These are phyloP conservation scores for Rynchops niger DNA, from an alignment of 2,113 vertebrate genomes.

Conservation along the genomic window DNA sequence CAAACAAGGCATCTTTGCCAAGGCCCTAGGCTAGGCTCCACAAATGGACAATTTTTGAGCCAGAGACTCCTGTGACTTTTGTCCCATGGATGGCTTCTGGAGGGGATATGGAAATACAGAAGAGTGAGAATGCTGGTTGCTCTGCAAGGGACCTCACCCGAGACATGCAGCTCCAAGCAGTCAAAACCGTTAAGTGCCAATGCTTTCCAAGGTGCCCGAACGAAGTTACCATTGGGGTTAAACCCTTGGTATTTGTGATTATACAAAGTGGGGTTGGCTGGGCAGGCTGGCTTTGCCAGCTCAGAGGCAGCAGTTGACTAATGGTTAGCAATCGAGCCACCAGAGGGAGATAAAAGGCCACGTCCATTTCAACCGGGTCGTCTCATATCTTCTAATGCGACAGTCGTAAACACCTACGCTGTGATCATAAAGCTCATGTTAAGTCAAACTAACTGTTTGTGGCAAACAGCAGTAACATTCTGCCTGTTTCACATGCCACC, in stretches of 20 bases:
- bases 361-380: background rate
- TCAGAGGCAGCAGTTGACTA: accelerated
- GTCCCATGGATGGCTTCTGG: background rate
- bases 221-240: accelerated
- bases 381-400: accelerated
- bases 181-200: background rate
- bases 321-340: background rate
- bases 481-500: background rate
- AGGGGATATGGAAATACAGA: background rate
- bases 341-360: conserved; percentile 17
- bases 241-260: background rate
- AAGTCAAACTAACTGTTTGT: background rate
- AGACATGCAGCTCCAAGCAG: background rate
- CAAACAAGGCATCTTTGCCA: background rate
- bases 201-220: accelerated
- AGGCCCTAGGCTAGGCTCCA: background rate
- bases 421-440: background rate
- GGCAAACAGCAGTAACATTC: background rate
- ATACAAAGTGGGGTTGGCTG: accelerated
- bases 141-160: accelerated
- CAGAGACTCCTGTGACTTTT: background rate
- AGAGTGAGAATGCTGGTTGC: background rate
- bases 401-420: accelerated
- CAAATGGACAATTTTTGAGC: background rate
- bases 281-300: too few species aligned